Evolutionary conservation across 2,113 vertebrate genomes (phyloP).

Genomic region (Gambusia holbrooki): DNA sequence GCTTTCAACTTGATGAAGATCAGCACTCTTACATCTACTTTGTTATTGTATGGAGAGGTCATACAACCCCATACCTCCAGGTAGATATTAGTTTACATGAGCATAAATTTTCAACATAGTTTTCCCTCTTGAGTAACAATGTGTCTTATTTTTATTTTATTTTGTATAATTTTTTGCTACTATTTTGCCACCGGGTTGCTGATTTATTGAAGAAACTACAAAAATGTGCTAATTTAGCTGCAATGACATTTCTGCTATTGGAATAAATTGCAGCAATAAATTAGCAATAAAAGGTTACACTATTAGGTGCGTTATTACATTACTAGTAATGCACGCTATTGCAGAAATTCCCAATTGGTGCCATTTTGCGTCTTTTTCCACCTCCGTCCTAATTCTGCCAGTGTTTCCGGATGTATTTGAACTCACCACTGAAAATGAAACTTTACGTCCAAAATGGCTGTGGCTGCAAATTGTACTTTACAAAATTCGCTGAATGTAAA

Average conservation of each 20-base stretch:
- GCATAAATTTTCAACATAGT: not conserved
- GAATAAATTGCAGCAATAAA: not conserved
- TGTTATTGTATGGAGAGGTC: not conserved
- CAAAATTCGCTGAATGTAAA: no score
- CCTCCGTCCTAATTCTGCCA: no score
- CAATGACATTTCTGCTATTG: not conserved
- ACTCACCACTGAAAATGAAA: no score
- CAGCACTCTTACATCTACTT: not conserved
- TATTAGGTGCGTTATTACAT: not conserved
- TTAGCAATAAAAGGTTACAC: not conserved
- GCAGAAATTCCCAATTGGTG: not conserved
- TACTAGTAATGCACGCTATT: not conserved
- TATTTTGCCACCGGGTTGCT: not conserved
- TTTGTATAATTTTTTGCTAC: not conserved
- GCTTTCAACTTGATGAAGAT: not conserved
- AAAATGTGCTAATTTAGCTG: not conserved
- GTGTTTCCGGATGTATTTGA: no score
- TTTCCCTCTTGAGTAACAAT: not conserved
- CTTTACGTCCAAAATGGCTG: no score
- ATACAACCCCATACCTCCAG: not conserved
- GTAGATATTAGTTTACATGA: not conserved
- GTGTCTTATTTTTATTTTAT: not conserved
- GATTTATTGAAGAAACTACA: no score
- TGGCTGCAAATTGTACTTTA: no score
- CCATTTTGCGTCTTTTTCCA: not conserved